Conservation (phyloP, 1,140 invertebrate species). For the Lordiphosa mommai region DNA sequence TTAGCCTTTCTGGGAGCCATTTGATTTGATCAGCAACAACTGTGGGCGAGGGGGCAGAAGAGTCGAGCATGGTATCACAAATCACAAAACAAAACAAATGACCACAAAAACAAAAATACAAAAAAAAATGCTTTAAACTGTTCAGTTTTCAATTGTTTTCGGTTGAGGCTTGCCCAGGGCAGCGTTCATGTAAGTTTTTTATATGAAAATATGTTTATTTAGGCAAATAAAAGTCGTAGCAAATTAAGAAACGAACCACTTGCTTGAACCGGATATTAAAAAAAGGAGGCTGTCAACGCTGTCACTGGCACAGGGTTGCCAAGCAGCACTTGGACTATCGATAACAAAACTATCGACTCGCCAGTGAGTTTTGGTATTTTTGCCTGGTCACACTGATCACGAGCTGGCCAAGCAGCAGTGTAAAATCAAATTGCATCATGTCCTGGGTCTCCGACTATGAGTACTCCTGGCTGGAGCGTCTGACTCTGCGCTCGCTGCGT, state of each 20-base stretch:
- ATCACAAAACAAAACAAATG: constrained; percentile 40
- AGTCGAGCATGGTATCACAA: neutral
- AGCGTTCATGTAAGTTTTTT: constrained; percentile 3
- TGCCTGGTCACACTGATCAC: too few relatives aligned
- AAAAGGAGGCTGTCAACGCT: constrained; percentile 51
- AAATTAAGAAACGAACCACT: constrained; percentile 60
- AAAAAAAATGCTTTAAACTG: constrained; percentile 34
- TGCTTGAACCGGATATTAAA: constrained; percentile 75
- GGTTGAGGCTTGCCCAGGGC: neutral
- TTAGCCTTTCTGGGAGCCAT: constrained; percentile 99
- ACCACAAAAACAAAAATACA: constrained; percentile 23
- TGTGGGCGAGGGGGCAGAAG: constrained; percentile 19
- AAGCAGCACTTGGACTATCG: too few relatives aligned
- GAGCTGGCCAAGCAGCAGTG: neutral
- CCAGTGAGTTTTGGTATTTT: too few relatives aligned
- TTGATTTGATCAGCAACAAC: constrained; percentile 39
- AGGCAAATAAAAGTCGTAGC: constrained; percentile 16
- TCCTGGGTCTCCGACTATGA: constrained; percentile 90
- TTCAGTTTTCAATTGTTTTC: neutral
- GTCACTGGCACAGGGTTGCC: too few relatives aligned
- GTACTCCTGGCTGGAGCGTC: constrained; percentile 87
- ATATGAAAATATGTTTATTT: constrained; percentile 4
- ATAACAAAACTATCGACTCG: too few relatives aligned
- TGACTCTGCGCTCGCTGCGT: constrained; percentile 89
- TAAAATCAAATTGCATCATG: constrained; percentile 80